Percentiles rank a stretch among this genome's conserved stretches.
Conservation (phyloP, 2,113 vertebrate species). For the Scalopus aquaticus region DNA sequence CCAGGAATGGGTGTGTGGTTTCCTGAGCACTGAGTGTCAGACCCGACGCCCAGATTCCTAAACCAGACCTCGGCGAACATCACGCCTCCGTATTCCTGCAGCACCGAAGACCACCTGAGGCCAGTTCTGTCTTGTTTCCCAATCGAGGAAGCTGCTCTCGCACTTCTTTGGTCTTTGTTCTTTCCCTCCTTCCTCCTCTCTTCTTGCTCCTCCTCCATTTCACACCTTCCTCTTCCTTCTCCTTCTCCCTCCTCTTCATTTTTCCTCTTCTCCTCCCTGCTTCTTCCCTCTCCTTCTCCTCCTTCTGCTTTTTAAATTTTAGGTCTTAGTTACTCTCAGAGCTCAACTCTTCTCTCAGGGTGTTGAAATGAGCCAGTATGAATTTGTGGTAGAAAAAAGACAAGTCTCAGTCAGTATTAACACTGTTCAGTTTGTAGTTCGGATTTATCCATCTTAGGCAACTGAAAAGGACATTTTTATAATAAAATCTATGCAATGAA, state of each 20-base stretch:
- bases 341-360: neutral
- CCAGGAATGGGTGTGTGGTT: constrained; percentile 21
- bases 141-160: neutral
- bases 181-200: too few species aligned
- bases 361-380: neutral
- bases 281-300: rapidly evolving
- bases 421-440: neutral
- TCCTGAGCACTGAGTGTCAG: neutral
- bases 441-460: neutral
- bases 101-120: neutral
- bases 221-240: rapidly evolving
- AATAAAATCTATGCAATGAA: neutral
- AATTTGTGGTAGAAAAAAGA: neutral
- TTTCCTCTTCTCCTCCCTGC: rapidly evolving
- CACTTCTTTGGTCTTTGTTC: too few species aligned
- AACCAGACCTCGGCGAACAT: neutral
- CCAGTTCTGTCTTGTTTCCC: neutral
- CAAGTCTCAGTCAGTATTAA: neutral
- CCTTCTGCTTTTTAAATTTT: neutral
- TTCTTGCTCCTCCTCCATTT: rapidly evolving
- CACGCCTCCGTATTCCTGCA: neutral
- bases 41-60: neutral
- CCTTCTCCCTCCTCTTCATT: too few species aligned
- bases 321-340: neutral
- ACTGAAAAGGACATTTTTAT: neutral